Evolutionary conservation across 2,113 vertebrate species (phyloP).

Genomic region (Larimichthys crocea): DNA sequence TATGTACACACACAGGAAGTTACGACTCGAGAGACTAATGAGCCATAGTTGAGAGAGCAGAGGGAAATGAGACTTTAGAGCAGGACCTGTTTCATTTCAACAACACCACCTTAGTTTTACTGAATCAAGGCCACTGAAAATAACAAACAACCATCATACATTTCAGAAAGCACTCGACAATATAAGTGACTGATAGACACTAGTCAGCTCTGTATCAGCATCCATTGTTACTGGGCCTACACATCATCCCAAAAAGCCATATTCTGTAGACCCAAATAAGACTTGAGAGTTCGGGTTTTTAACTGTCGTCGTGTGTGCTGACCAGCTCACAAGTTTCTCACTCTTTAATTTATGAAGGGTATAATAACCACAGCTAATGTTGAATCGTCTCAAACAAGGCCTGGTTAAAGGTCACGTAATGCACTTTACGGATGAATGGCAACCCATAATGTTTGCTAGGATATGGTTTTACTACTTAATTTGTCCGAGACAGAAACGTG

Average conservation of each 20-base stretch:
- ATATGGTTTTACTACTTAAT: constrained; percentile 24
- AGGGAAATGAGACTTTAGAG: neutral
- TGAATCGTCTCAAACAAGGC: constrained; percentile 29
- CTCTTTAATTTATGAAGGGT: constrained; percentile 6
- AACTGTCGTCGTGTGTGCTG: neutral
- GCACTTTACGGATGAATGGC: constrained; percentile 80
- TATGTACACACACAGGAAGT: neutral
- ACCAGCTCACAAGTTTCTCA: constrained; percentile 22
- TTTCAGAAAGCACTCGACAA: neutral
- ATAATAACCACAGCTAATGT: neutral
- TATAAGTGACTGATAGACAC: neutral
- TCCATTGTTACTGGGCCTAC: constrained; percentile 1
- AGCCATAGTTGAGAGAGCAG: neutral
- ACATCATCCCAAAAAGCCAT: constrained; percentile 63
- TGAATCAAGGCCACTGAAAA: neutral
- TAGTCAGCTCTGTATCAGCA: neutral
- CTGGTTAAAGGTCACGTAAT: constrained; percentile 38
- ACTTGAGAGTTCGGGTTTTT: constrained; percentile 3
- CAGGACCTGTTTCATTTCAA: neutral
- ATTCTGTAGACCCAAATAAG: constrained; percentile 26
- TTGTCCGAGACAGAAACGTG: constrained; percentile 58
- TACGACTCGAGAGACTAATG: neutral
- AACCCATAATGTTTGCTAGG: constrained; percentile 34
- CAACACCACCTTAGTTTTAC: neutral
- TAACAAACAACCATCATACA: too few relatives aligned